Percentiles rank a stretch among this genome's conserved stretches.
Evolutionary conservation across 1,140 invertebrate genomes (phyloP).

Genomic region (Chionoecetes opilio): DNA sequence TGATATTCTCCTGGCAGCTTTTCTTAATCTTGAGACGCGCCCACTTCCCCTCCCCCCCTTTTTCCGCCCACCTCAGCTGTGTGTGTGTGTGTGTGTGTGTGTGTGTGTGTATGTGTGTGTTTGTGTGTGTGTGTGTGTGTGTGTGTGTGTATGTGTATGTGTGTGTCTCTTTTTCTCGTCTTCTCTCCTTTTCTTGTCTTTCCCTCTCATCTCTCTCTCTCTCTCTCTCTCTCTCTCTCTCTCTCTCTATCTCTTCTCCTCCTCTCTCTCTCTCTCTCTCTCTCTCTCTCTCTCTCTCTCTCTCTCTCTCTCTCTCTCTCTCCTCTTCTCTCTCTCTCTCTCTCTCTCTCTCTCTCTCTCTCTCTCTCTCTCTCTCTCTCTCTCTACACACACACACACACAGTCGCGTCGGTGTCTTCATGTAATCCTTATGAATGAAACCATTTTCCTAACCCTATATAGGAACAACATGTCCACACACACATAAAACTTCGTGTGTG

Average conservation of each 20-base stretch:
- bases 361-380: too few species aligned
- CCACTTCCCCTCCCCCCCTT: not conserved
- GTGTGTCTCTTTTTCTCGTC: not conserved
- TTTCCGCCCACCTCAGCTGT: not conserved
- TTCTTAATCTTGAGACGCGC: not conserved
- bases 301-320: too few species aligned
- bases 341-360: too few species aligned
- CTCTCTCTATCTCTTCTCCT: slow-evolving; percentile 50
- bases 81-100: slow-evolving; percentile 54
- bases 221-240: slow-evolving; percentile 41
- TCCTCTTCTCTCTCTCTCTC: too few species aligned
- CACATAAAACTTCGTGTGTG: too few species aligned
- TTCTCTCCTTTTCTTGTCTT: not conserved
- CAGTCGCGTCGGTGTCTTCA: not conserved
- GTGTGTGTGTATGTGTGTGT: slow-evolving; percentile 56
- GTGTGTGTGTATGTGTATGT: too few species aligned
- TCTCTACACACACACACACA: slow-evolving; percentile 14
- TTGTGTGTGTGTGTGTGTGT: too few species aligned
- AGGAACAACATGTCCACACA: too few species aligned
- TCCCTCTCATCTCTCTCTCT: not conserved
- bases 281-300: not conserved
- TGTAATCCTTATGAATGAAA: too few species aligned
- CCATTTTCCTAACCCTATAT: too few species aligned
- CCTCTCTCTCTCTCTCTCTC: slow-evolving; percentile 49
- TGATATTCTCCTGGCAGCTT: not conserved